Conservation (phyloP, 2,888 invertebrate species). For the Cryptus armator region DNA sequence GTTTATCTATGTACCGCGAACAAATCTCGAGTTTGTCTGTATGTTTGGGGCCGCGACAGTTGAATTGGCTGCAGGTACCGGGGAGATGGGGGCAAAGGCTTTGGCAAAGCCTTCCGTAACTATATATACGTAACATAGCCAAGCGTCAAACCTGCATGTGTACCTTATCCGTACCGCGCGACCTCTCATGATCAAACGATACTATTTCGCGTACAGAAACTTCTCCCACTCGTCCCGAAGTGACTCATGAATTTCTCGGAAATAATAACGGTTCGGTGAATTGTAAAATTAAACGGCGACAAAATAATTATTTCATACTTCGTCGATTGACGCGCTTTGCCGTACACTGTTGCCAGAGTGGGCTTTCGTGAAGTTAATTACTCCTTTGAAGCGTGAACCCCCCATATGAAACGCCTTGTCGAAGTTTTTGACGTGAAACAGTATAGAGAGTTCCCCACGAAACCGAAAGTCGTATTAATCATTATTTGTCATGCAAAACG, state of each 20-base stretch:
- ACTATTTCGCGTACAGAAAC: slow-evolving; percentile 1
- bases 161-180: not conserved
- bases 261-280: not conserved
- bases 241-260: not conserved
- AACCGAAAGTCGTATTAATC: no score
- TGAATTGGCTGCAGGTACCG: not conserved
- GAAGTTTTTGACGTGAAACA: not conserved
- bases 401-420: not conserved
- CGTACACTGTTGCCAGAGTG: not conserved
- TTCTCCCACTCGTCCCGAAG: not conserved
- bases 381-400: not conserved
- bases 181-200: slow-evolving; percentile 7
- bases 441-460: no score
- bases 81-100: not conserved
- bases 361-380: not conserved
- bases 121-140: not conserved
- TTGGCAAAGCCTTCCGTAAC: slow-evolving; percentile 4
- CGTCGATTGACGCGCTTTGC: not conserved
- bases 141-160: not conserved
- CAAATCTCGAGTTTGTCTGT: slow-evolving; percentile 28
- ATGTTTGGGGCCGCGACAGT: not conserved
- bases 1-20: slow-evolving; percentile 24
- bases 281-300: not conserved
- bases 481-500: no score
- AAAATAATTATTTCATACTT: not conserved